Base-by-base conservation (phyloP, 2,888 invertebrate genomes). In the Tinea pellionella region DNA sequence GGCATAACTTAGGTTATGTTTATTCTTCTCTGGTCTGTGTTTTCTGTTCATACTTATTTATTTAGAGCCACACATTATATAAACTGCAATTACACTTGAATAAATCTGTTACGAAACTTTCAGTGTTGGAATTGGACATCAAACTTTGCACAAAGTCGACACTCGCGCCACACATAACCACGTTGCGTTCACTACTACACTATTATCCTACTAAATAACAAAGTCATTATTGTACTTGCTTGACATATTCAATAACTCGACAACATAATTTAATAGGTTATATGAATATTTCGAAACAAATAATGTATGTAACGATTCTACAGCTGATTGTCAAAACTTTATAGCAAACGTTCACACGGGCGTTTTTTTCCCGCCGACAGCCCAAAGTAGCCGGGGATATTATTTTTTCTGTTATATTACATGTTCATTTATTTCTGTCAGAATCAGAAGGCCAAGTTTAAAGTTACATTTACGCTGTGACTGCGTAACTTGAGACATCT, bases 311-410 rank as follows among this genome's bases (percentile, higher is more conserved):
- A 47, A 55, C 57, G 12, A 9, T 55, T 32, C n/a, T 8, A 30
- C 57, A 57, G 57, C 57, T 57, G 57, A 57, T 57, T 57, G 57
- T 57, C 57, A 57, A 15, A 24, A 24, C 24, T 24, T 24, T 24
- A 24, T 24, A 6, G 24, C 24, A 6, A 24, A 6, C 6, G 24
- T 24, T 24, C 6, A 24, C 24, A 24, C 24, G 24, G 6, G 24
- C 24, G 24, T 24, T 3, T 24, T 24, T 24, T 24, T 24, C 6
- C 2, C 2, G 6, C 2, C 6, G 6, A 6, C 3, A 3, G 24
- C 2, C 6, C 24, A 24, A 3, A 2, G 6, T 24, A 6, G 24
- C 2, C 24, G 24, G 24, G 24, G 24, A 24, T 24, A 24, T n/a
- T 24, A 24, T 24, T 24, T 12, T 24, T 24, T 8, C 7, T 53